phyloP scores from a whole-genome alignment of 2,113 vertebrate genomes.

The Phrynosoma platyrhinos region DNA sequence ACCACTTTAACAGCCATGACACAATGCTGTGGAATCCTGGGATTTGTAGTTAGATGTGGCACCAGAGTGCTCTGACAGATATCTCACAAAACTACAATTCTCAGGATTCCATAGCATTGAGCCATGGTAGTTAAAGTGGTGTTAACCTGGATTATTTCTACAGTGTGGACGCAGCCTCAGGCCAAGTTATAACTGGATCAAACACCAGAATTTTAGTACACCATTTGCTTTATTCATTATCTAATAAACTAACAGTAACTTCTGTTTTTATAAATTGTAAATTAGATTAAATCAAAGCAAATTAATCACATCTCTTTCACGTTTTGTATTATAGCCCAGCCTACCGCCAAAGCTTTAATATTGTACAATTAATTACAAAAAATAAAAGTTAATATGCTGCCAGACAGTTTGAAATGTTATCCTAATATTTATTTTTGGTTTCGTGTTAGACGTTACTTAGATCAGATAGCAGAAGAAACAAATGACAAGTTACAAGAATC shows the following conservation, averaged over 20 bases:
- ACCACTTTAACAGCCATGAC: no score
- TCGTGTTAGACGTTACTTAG: conserved; percentile 85
- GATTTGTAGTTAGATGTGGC: no score
- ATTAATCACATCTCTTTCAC: neutral
- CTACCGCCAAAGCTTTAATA: neutral
- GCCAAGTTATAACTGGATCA: neutral
- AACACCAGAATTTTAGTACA: neutral
- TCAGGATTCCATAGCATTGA: no score
- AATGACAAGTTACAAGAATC: conserved; percentile 97
- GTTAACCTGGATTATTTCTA: no score
- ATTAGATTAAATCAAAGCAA: no score
- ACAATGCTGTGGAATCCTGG: no score
- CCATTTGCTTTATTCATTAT: neutral
- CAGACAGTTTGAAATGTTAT: neutral
- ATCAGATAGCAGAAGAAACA: conserved; percentile 92
- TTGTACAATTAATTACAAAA: neutral
- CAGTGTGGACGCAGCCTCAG: no score
- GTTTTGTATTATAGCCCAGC: neutral
- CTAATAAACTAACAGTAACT: neutral
- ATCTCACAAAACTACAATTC: no score
- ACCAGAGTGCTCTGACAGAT: no score
- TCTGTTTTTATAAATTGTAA: neutral
- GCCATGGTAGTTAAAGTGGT: no score
- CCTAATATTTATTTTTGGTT: neutral
- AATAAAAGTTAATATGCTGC: neutral